Conservation (phyloP, 2,888 invertebrate genomes). For the Zygaena filipendulae region DNA sequence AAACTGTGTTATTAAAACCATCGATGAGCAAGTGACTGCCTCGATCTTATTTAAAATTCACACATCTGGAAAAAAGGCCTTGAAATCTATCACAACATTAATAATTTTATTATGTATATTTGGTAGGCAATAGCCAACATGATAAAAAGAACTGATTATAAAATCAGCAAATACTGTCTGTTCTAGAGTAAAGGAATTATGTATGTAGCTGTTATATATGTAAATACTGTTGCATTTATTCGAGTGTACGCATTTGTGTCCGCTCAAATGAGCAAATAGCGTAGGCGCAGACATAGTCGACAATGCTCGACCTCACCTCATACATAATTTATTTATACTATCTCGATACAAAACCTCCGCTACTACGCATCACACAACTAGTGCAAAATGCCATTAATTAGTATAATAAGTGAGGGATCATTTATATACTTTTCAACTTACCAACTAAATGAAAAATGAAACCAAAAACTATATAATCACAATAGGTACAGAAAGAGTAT, state of each 20-base stretch:
- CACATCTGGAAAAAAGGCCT: conserved; percentile 48
- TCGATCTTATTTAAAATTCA: conserved; percentile 57
- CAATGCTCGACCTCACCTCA: conserved; percentile 52
- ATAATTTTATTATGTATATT: too few relatives aligned
- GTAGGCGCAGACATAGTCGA: conserved; percentile 47
- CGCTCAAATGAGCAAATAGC: conserved; percentile 62
- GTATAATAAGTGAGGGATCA: conserved; percentile 26
- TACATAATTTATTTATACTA: conserved; percentile 48
- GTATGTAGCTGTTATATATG: conserved; percentile 46
- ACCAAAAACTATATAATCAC: too few relatives aligned
- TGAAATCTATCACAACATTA: conserved; percentile 56
- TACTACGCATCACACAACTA: conserved; percentile 26
- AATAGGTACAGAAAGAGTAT: conserved; percentile 42
- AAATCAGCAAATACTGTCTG: conserved; percentile 37
- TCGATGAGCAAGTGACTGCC: conserved; percentile 1
- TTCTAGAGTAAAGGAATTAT: conserved; percentile 42
- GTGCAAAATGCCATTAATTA: conserved; percentile 1
- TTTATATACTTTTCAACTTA: conserved; percentile 29
- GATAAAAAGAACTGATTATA: conserved; percentile 36
- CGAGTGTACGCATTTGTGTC: conserved; percentile 46
- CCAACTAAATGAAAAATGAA: conserved; percentile 34
- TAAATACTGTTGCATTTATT: conserved; percentile 52
- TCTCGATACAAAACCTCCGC: conserved; percentile 43
- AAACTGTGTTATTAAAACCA: too few relatives aligned
- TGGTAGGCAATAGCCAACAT: conserved; percentile 58